A percentile compares a stretch with the other conserved stretches of the same genome.
These are phyloP conservation scores for Anoncus sp. DNA, from an alignment of 2,888 invertebrate genomes.

Conservation along the genomic window DNA sequence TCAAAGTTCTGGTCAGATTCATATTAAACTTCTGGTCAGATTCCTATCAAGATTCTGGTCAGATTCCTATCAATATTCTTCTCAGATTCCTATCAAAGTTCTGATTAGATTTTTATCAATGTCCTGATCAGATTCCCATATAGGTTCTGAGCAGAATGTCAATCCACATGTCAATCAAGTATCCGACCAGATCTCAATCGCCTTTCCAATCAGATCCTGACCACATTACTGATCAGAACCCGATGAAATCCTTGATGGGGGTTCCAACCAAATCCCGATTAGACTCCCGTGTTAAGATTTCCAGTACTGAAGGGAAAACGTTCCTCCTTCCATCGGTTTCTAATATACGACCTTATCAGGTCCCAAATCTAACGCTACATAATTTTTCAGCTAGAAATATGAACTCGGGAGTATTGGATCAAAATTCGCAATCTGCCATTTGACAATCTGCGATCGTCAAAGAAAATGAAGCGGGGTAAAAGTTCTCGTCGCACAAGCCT, in stretches of 20 bases:
- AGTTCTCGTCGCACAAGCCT: constrained; percentile 7
- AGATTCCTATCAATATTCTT: not conserved
- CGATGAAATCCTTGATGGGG: too few species aligned
- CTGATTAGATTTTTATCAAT: not conserved
- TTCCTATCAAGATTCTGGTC: not conserved
- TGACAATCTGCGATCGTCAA: not conserved
- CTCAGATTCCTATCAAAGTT: not conserved
- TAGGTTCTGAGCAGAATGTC: not conserved
- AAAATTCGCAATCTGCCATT: not conserved
- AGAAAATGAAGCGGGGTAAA: constrained; percentile 13
- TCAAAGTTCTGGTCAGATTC: not conserved
- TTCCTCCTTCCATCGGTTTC: too few species aligned
- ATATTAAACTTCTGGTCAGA: not conserved
- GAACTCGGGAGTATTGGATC: not conserved
- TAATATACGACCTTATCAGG: too few species aligned
- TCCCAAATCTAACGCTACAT: not conserved
- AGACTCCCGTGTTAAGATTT: too few species aligned
- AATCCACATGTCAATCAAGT: too few species aligned
- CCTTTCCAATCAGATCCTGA: too few species aligned
- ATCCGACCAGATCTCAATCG: too few species aligned
- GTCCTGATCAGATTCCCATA: not conserved
- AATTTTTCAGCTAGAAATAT: not conserved
- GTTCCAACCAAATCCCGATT: too few species aligned
- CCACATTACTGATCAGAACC: too few species aligned
- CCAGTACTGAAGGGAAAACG: too few species aligned